Conservation (phyloP, 2,797 vertebrate genomes). For the Glyptemys insculpta region DNA sequence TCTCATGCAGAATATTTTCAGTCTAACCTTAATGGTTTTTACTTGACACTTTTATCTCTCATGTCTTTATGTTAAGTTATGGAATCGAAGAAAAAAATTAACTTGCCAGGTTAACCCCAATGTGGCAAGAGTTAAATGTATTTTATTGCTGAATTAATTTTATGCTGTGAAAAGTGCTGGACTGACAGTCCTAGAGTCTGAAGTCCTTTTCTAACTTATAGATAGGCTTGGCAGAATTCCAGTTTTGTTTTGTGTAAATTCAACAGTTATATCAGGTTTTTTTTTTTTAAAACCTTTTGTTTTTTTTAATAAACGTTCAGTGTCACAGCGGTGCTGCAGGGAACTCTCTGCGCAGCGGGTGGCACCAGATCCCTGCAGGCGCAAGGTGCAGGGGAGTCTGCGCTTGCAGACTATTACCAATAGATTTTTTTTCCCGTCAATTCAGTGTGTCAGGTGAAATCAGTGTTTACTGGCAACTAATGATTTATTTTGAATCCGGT, state of each 20-base stretch:
- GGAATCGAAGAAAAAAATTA: background rate
- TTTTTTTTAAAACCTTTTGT: background rate
- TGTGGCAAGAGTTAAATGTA: background rate
- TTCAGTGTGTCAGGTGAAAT: background rate
- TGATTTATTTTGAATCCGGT: background rate
- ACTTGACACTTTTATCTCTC: background rate
- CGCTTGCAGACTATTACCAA: background rate
- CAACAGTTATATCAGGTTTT: background rate
- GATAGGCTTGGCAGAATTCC: background rate
- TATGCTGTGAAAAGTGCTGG: background rate
- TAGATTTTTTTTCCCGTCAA: background rate
- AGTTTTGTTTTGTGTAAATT: background rate
- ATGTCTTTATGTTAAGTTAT: background rate
- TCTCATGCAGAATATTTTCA: constrained; percentile 11
- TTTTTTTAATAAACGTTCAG: background rate
- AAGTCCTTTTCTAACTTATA: background rate
- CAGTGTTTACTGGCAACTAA: background rate
- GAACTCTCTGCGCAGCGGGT: background rate
- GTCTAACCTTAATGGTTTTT: background rate
- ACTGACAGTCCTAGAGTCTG: fast-evolving
- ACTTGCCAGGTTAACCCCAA: background rate
- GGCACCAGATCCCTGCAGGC: no score
- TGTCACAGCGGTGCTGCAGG: background rate
- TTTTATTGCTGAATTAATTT: background rate
- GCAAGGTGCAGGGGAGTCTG: no score